These are phyloP conservation scores for Ceyx erithaca DNA, from an alignment of 2,797 vertebrate species.

Conservation along the genomic window DNA sequence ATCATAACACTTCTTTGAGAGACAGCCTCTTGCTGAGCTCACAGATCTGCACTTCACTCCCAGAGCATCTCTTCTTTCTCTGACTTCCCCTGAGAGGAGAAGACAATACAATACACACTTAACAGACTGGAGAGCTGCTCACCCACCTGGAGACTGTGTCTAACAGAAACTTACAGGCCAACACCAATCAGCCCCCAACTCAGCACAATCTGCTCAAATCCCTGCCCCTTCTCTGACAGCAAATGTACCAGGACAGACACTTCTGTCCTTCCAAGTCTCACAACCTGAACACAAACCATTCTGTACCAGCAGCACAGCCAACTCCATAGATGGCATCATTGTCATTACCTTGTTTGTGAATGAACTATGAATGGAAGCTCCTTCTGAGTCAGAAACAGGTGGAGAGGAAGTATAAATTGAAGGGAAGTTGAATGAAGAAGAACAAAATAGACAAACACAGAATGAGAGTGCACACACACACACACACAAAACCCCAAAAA, in stretches of 20 bases:
- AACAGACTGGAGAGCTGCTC: neutral
- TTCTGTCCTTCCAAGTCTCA: neutral
- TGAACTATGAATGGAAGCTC: neutral
- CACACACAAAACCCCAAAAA: neutral
- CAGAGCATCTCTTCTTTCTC: neutral
- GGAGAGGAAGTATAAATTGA: neutral
- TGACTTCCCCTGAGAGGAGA: neutral
- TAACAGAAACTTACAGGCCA: neutral
- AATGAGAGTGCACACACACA: neutral
- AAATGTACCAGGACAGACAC: neutral
- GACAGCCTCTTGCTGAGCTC: neutral
- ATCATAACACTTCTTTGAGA: neutral
- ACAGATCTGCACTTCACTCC: neutral
- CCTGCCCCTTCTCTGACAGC: neutral
- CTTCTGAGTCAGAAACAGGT: constrained; percentile 38
- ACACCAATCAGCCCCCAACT: neutral
- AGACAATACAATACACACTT: neutral
- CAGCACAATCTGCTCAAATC: neutral
- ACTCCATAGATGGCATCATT: neutral
- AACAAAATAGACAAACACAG: neutral
- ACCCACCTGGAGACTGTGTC: neutral
- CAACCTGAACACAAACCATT: neutral
- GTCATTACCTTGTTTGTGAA: constrained; percentile 4
- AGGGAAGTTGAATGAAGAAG: neutral
- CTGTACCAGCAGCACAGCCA: neutral